Evolutionary conservation across 2,888 invertebrate species (phyloP), one percentile per base, ranked within the genome.

Genomic region (Pherbina coryleti): DNA sequence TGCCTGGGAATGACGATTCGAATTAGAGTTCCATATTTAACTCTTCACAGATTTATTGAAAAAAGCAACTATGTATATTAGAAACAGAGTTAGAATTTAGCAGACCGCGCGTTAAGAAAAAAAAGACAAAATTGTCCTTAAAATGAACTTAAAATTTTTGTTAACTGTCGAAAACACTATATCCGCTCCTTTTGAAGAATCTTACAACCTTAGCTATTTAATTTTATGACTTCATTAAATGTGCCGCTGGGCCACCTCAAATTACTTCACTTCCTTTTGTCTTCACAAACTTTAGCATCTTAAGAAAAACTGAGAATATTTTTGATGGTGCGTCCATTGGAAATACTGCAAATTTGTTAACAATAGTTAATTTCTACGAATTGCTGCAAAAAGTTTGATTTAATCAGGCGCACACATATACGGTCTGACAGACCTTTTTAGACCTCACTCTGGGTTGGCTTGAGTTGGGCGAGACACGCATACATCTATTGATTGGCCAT

Each of bases 361-460:
- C 75, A 75, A 75, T 67, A 75, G 67, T 55, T 49, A 67, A 67
- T 75, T 75, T 75, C 75, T 75, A 75, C 75, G 75, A 75, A 75
- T 75, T 67, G 53, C 31, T 25, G 67, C n/a, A 74, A 8, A 9
- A 62, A 49, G 37, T 34, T 72, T 72, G 72, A 72, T 72, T 60
- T 55, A 51, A 55, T 75, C 75, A 55, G 66, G 34, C 51, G 28
- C 25, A n/a, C n/a, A 17, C 53, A 55, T 19, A 22, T 19, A 55
- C 19, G 19, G 22, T 8, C 19, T 14, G 55, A 55, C n/a, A 19
- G 19, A n/a, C 7, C 28, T 31, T n/a, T 31, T 64, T 25, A 31
- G 64, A 64, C 31, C 64, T 9, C 28, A 25, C 64, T 25, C 62
- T 55, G 5, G 22, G 55, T 60, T 28, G 5, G 25, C 25, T 60